Evolutionary conservation across 1,140 invertebrate species (phyloP), one percentile per base, ranked within the genome.

Genomic region (Heliothis virescens): DNA sequence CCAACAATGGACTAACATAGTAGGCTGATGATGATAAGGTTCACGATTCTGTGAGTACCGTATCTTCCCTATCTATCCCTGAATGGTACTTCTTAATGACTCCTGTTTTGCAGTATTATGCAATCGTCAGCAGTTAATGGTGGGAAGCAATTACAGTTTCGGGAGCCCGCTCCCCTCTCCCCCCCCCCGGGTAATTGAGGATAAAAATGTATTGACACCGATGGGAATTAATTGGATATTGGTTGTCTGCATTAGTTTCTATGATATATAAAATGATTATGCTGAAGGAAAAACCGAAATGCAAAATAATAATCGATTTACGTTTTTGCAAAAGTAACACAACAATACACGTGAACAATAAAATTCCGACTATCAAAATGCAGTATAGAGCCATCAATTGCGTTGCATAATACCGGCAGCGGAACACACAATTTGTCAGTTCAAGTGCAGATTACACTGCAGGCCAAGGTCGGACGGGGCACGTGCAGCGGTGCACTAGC

Each of bases 81-180:
- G 5, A 69, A 5, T 29, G 65, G 48, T 15, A 21, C 21, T 69
- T 69, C 18, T 69, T 47, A 13, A 18, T 9, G 4, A 0, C 10
- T 18, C 47, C 15, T 15, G 3, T 7, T 26, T 9, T 26, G 18
- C 52, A 53, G 21, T 26, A n/a, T 69, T 69, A 69, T 53, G 48
- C 65, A 69, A 69, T 52, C 65, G 65, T 69, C 48, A 53, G 65
- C 65, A 69, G 65, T 69, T 69, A 26, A 69, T 52, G 65, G 12
- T 48, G 21, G 65, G 13, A 69, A 53, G 48, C 65, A 69, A 53
- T 69, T 52, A 69, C 65, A 12, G 48, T 53, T 69, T 69, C n/a
- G 48, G 65, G 34, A 21, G 65, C 7, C 9, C 10, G n/a, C 3
- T 47, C 21, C 18, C 16, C 18, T 4, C 21, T 0, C 34, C 13